Evolutionary conservation across 2,113 vertebrate species (phyloP).

Genomic region (Saguinus imperator): DNA sequence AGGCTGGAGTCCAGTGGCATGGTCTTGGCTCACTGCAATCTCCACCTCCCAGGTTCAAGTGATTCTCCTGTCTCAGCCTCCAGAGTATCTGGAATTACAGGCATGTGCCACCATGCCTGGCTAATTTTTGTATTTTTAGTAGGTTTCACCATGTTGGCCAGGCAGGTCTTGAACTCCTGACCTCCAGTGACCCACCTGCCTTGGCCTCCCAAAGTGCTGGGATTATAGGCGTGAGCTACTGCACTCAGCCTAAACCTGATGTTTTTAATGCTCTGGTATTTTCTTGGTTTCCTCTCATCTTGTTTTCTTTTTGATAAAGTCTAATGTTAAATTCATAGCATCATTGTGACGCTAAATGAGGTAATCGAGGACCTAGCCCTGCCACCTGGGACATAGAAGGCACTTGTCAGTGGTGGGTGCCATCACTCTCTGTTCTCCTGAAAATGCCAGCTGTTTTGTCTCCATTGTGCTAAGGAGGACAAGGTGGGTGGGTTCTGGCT

Average conservation of each 20-base stretch:
- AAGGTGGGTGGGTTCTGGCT: background rate
- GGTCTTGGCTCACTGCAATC: too few species aligned
- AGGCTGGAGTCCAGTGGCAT: too few species aligned
- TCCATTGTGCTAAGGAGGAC: background rate
- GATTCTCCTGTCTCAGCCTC: too few species aligned
- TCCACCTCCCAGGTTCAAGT: too few species aligned
- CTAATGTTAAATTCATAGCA: background rate
- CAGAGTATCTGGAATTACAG: too few species aligned
- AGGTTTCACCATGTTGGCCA: too few species aligned
- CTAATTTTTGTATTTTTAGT: too few species aligned
- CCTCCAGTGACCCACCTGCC: too few species aligned
- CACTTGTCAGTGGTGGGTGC: background rate
- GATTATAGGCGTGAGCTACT: too few species aligned
- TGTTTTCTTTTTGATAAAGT: constrained; percentile 11
- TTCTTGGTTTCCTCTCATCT: constrained; percentile 43
- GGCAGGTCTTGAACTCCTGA: too few species aligned
- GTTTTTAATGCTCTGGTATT: constrained; percentile 31
- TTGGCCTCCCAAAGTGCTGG: too few species aligned
- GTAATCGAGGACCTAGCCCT: background rate
- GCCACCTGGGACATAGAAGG: background rate
- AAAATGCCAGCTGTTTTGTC: background rate
- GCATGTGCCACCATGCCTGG: too few species aligned
- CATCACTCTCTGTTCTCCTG: background rate
- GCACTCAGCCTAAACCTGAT: background rate
- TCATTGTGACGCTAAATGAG: background rate